phyloP scores from a whole-genome alignment of 2,888 invertebrate species.

The Icerya purchasi region DNA sequence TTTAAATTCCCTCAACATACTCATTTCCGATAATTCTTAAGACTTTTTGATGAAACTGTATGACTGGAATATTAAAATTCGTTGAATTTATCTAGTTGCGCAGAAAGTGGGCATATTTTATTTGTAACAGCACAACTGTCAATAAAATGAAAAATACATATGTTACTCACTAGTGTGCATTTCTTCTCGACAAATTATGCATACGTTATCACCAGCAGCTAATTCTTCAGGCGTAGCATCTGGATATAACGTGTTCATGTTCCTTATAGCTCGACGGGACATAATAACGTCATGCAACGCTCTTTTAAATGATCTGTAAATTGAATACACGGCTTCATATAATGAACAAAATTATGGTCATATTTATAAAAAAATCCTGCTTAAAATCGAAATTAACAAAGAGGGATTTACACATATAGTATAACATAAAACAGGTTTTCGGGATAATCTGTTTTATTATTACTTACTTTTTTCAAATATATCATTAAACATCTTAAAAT shows the following conservation, averaged over 20 bases:
- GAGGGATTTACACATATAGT: neutral
- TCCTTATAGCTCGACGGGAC: conserved; percentile 85
- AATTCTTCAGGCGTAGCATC: conserved; percentile 86
- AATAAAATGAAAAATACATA: too few species aligned
- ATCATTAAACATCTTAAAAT: too few species aligned
- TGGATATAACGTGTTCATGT: conserved; percentile 94
- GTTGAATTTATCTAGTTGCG: too few species aligned
- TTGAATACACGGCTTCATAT: neutral
- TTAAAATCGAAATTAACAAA: conserved; percentile 6
- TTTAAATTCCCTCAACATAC: too few species aligned
- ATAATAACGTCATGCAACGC: conserved; percentile 91
- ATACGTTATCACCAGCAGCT: conserved; percentile 83
- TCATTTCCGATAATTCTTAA: too few species aligned
- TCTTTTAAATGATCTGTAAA: conserved; percentile 77
- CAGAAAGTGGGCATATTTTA: too few species aligned
- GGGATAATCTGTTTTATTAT: too few species aligned
- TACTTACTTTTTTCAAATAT: too few species aligned
- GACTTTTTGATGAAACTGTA: too few species aligned
- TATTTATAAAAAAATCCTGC: neutral
- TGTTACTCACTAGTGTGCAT: conserved; percentile 39
- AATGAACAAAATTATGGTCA: neutral
- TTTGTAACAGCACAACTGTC: too few species aligned
- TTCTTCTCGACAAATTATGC: conserved; percentile 90
- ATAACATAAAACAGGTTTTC: too few species aligned
- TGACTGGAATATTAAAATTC: too few species aligned